Evolutionary conservation across 1,140 invertebrate species (phyloP).

Genomic region (Calliphora vicina): DNA sequence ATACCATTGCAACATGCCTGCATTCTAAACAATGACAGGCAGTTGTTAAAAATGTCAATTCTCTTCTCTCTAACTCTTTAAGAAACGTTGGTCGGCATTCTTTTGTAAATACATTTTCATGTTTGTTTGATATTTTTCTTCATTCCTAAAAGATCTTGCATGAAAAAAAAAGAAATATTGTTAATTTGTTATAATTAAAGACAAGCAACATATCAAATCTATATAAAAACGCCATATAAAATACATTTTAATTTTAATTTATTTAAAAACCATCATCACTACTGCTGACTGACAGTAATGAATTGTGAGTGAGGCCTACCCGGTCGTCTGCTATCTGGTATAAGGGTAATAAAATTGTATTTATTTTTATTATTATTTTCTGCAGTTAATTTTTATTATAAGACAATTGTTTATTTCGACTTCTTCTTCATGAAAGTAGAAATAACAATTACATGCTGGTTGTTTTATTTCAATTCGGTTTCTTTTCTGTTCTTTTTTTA

Average conservation of each 20-base stretch:
- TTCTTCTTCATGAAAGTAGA: no score
- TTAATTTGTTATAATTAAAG: slow-evolving; percentile 9
- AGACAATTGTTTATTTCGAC: neutral
- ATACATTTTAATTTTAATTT: no score
- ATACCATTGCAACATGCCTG: neutral
- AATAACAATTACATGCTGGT: slow-evolving; percentile 9
- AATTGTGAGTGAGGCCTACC: no score
- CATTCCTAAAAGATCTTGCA: neutral
- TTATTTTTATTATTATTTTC: neutral
- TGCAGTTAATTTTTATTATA: neutral
- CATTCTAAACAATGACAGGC: neutral
- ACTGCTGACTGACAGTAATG: no score
- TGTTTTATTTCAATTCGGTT: neutral
- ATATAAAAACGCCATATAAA: neutral
- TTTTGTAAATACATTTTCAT: neutral
- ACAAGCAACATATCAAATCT: neutral
- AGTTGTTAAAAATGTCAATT: neutral
- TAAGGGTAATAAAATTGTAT: neutral
- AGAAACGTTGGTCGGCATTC: neutral
- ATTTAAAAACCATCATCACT: no score
- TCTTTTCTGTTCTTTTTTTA: no score
- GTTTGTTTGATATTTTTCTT: neutral
- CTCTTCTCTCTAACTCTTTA: neutral
- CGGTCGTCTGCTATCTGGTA: neutral
- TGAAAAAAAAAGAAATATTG: neutral